A percentile compares a stretch with the other conserved stretches of the same genome.
phyloP scores from a whole-genome alignment of 2,888 invertebrate genomes.

The Pseudolycoriella hygida region DNA sequence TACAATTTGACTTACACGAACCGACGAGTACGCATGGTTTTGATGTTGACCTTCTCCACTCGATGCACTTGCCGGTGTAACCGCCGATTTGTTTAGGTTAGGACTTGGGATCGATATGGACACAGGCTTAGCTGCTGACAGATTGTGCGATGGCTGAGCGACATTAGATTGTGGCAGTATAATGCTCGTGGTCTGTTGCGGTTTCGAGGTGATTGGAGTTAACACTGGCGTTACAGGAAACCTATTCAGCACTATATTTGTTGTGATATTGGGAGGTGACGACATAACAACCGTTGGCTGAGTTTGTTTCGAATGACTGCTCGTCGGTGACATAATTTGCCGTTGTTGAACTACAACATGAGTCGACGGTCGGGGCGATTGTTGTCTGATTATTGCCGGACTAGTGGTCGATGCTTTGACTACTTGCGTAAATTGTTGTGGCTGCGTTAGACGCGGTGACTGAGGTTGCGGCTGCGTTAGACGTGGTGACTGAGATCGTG shows the following conservation, averaged over 20 bases:
- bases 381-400: conserved; percentile 19
- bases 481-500: conserved; percentile 12
- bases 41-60: neutral
- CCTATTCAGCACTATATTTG: conserved; percentile 26
- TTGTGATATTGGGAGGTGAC: conserved; percentile 16
- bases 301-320: conserved; percentile 28
- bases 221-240: conserved; percentile 40
- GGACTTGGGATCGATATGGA: neutral
- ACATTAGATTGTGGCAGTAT: conserved; percentile 25
- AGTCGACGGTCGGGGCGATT: conserved; percentile 15
- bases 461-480: conserved; percentile 15
- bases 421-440: conserved; percentile 11
- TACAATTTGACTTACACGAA: conserved; percentile 20
- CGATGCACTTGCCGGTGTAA: neutral
- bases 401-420: conserved; percentile 16
- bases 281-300: conserved; percentile 35
- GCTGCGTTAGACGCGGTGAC: conserved; percentile 13
- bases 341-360: conserved; percentile 12
- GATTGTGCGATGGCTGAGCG: conserved; percentile 16
- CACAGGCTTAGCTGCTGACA: neutral
- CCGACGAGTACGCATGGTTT: conserved; percentile 2
- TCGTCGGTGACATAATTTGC: conserved; percentile 10
- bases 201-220: conserved; percentile 35
- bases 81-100: neutral
- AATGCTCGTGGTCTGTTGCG: conserved; percentile 32